A percentile compares a stretch with the other conserved stretches of the same genome.
Conservation (phyloP, 2,113 vertebrate species). For the Corythornis vintsioides region DNA sequence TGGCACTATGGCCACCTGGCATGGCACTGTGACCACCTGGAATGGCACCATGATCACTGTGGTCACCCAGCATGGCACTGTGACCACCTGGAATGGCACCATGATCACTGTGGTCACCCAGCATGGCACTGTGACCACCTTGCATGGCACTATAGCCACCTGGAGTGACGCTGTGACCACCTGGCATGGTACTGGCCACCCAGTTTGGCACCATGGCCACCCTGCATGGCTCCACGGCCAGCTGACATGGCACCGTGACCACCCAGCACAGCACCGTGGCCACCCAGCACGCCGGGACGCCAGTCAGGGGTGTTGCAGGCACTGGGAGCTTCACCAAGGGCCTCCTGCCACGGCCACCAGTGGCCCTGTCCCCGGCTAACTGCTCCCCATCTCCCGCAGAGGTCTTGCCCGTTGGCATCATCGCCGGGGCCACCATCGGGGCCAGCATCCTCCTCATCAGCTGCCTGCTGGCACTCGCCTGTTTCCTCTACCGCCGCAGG, state of each 20-base stretch:
- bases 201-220: no score
- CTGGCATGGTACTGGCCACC: background rate
- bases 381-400: conserved; percentile 70
- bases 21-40: background rate
- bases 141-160: background rate
- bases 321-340: background rate
- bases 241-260: no score
- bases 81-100: no score
- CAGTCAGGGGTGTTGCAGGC: no score
- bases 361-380: background rate
- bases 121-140: background rate
- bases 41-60: background rate
- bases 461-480: conserved; percentile 81
- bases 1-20: background rate
- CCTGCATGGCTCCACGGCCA: background rate
- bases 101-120: background rate
- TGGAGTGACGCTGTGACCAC: background rate
- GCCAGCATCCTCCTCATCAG: conserved; percentile 84
- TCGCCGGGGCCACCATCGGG: conserved; percentile 85
- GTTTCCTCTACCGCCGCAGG: conserved; percentile 92
- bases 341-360: rapidly evolving
- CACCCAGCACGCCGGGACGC: background rate
- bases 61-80: no score
- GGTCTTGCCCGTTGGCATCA: conserved; percentile 88
- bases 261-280: background rate